Percentiles rank a stretch among this genome's conserved stretches.
phyloP scores from a whole-genome alignment of 2,113 vertebrate species.

The Onychorhynchus coronatus region DNA sequence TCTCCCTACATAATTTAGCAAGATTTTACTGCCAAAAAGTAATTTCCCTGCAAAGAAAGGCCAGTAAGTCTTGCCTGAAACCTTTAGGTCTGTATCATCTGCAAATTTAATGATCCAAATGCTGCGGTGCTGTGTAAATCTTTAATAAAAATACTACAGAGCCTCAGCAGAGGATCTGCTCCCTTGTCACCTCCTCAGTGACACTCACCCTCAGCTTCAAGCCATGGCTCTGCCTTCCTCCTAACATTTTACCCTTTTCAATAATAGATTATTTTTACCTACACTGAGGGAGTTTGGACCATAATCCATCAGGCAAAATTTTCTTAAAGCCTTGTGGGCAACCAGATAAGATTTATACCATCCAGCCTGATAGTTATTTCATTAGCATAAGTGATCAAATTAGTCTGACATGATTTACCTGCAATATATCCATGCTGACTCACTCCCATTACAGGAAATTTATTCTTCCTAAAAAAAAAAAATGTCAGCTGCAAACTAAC shows the following conservation, averaged over 20 bases:
- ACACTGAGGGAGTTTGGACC: neutral
- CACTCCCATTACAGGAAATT: neutral
- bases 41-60: neutral
- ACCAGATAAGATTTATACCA: neutral
- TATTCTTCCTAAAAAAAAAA: neutral
- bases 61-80: neutral
- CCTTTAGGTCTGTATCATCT: neutral
- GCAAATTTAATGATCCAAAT: neutral
- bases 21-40: neutral
- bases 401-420: conserved; percentile 39
- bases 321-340: neutral
- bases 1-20: neutral
- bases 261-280: conserved; percentile 26
- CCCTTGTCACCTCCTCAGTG: neutral
- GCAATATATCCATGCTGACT: neutral
- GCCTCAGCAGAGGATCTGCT: neutral
- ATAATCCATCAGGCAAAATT: neutral
- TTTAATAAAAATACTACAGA: neutral
- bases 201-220: neutral
- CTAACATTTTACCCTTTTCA: neutral
- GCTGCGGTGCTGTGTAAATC: neutral
- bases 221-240: neutral
- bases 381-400: conserved; percentile 51
- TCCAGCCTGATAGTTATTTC: conserved; percentile 28
- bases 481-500: neutral